A percentile compares a stretch with the other conserved stretches of the same genome.
Evolutionary conservation across 2,888 invertebrate species (phyloP).

Genomic region (Holacanthella duospinosa): DNA sequence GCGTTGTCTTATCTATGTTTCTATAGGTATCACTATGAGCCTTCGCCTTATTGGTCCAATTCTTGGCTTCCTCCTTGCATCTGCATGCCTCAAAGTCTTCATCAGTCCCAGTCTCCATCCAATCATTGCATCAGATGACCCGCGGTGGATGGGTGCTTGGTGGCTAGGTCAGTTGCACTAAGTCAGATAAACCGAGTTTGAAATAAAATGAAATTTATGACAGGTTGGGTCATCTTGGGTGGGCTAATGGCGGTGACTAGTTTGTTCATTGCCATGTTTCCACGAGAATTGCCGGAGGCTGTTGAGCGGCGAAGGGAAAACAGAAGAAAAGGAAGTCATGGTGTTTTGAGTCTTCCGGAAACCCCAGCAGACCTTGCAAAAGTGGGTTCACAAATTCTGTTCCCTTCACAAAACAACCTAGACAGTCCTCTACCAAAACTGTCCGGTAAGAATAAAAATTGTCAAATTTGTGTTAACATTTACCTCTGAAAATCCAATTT

Average conservation of each 20-base stretch:
- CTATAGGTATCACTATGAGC: constrained; percentile 38
- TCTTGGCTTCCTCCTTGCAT: constrained; percentile 40
- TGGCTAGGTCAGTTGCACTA: constrained; percentile 43
- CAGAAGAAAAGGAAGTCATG: constrained; percentile 7
- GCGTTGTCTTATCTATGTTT: too few relatives aligned
- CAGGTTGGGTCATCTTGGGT: constrained; percentile 25
- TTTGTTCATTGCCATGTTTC: constrained; percentile 55
- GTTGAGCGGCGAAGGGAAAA: constrained; percentile 9
- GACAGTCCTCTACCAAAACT: constrained; percentile 26
- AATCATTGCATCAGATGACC: constrained; percentile 42
- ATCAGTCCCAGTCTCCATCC: constrained; percentile 39
- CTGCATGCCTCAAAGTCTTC: constrained; percentile 39
- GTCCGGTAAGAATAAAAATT: constrained; percentile 18
- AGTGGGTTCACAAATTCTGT: constrained; percentile 11
- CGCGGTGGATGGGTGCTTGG: constrained; percentile 50
- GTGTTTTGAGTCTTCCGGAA: constrained; percentile 6
- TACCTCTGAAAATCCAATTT: too few relatives aligned
- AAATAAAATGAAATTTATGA: background rate
- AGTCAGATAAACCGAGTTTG: background rate
- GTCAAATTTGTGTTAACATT: too few relatives aligned
- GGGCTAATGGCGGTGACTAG: constrained; percentile 50
- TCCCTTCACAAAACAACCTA: constrained; percentile 21
- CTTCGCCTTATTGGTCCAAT: constrained; percentile 40
- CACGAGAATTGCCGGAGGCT: constrained; percentile 50
- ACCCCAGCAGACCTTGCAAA: constrained; percentile 1